These are phyloP conservation scores for Drosophila prosaltans DNA, from an alignment of 1,140 invertebrate genomes.

Conservation along the genomic window DNA sequence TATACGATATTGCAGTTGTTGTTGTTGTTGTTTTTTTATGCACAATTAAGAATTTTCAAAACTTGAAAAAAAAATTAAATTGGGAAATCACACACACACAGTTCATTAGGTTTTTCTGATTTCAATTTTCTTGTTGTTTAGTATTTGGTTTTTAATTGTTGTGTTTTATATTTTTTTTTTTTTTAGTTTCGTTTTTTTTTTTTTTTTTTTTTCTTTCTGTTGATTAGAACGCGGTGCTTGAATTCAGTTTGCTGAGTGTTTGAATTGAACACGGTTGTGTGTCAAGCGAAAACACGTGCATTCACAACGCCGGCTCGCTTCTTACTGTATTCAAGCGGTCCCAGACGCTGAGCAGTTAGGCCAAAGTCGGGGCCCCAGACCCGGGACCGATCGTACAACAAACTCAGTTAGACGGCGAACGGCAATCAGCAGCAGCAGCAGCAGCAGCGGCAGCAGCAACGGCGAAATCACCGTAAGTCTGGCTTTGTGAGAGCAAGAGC, in stretches of 20 bases:
- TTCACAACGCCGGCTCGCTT: constrained; percentile 82
- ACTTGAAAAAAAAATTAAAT: not conserved
- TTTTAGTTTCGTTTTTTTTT: constrained; percentile 9
- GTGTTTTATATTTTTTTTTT: not conserved
- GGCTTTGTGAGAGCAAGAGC: constrained; percentile 11
- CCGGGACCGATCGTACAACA: constrained; percentile 35
- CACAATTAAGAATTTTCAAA: constrained; percentile 1
- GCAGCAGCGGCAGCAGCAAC: constrained; percentile 6
- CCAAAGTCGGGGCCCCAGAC: constrained; percentile 63
- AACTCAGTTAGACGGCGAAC: constrained; percentile 68
- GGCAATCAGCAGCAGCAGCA: not conserved
- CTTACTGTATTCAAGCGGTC: constrained; percentile 83
- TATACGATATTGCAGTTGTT: constrained; percentile 12
- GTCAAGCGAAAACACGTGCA: constrained; percentile 81
- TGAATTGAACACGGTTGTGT: constrained; percentile 35
- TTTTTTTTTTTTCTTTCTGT: constrained; percentile 1
- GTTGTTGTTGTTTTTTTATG: not conserved
- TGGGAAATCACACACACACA: not conserved
- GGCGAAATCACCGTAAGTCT: constrained; percentile 76
- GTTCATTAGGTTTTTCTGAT: constrained; percentile 2
- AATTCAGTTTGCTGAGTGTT: constrained; percentile 17
- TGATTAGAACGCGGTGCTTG: constrained; percentile 21
- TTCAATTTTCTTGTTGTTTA: not conserved
- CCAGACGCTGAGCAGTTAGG: constrained; percentile 77
- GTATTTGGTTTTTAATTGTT: not conserved